A percentile compares a stretch with the other conserved stretches of the same genome.
These are phyloP conservation scores for Phylloscopus whistleri DNA, from an alignment of 2,113 vertebrate genomes.

Conservation along the genomic window DNA sequence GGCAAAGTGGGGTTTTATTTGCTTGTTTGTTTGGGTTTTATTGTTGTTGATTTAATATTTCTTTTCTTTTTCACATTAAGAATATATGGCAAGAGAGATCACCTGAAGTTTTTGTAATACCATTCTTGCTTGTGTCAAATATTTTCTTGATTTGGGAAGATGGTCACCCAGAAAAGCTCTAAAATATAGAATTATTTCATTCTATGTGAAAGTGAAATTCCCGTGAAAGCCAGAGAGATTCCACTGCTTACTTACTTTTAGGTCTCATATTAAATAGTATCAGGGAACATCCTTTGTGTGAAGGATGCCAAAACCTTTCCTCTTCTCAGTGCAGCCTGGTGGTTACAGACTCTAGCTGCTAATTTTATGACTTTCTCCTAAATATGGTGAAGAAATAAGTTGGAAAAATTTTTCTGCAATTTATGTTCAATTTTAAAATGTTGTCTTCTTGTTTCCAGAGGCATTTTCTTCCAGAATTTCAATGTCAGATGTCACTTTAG, in stretches of 20 bases:
- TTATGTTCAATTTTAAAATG: neutral
- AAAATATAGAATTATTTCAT: neutral
- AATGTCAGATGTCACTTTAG: neutral
- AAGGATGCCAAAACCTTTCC: neutral
- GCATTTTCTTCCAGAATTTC: neutral
- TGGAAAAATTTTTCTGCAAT: neutral
- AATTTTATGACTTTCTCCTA: neutral
- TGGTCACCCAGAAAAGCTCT: neutral
- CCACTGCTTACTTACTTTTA: neutral
- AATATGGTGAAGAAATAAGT: neutral
- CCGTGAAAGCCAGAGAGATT: neutral
- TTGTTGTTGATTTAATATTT: neutral
- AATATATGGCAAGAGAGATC: accelerated
- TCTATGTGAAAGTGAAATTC: neutral
- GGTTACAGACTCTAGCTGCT: neutral
- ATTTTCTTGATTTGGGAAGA: neutral
- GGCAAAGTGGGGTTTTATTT: accelerated
- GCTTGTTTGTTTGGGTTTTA: neutral
- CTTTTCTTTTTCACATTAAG: neutral
- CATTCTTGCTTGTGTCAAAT: neutral
- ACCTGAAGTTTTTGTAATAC: neutral
- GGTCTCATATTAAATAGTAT: neutral
- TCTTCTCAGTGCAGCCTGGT: neutral
- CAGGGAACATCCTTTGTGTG: neutral
- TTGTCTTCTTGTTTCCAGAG: neutral